Conservation (phyloP, 1,140 invertebrate genomes). For the Drosophila kohkoa region DNA sequence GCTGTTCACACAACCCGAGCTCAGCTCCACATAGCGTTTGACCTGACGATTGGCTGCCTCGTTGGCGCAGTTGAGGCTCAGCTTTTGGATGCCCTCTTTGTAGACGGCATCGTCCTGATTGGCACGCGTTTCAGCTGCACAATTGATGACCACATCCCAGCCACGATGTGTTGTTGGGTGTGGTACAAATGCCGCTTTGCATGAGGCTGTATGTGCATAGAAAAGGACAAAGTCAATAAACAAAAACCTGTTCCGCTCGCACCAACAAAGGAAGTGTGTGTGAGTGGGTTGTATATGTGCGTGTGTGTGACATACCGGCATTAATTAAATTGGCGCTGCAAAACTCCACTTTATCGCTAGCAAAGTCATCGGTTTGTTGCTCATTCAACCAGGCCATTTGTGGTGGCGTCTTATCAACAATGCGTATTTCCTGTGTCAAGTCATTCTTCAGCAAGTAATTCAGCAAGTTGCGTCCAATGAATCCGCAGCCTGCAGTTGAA, state of each 20-base stretch:
- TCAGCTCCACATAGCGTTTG: constrained; percentile 92
- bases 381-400: constrained; percentile 95
- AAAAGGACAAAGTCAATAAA: constrained; percentile 37
- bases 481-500: constrained; percentile 90
- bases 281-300: constrained; percentile 18
- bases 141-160: constrained; percentile 94
- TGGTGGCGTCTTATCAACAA: constrained; percentile 96
- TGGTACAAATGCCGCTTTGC: constrained; percentile 90
- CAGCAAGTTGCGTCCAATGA: constrained; percentile 95
- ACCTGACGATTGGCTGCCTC: constrained; percentile 90
- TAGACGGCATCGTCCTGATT: constrained; percentile 95
- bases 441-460: constrained; percentile 92
- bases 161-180: constrained; percentile 85
- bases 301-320: constrained; percentile 88
- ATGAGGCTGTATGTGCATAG: constrained; percentile 87
- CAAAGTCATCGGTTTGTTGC: constrained; percentile 90
- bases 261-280: constrained; percentile 19
- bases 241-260: constrained; percentile 57
- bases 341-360: constrained; percentile 92
- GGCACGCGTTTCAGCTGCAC: constrained; percentile 95
- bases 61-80: constrained; percentile 93
- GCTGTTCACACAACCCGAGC: constrained; percentile 92
- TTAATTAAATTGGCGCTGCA: constrained; percentile 96
- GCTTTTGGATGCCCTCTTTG: constrained; percentile 93
- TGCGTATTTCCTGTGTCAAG: constrained; percentile 90